A percentile compares a stretch with the other conserved stretches of the same genome.
These are phyloP conservation scores for Pica pica DNA, from an alignment of 2,113 vertebrate genomes.

Conservation along the genomic window DNA sequence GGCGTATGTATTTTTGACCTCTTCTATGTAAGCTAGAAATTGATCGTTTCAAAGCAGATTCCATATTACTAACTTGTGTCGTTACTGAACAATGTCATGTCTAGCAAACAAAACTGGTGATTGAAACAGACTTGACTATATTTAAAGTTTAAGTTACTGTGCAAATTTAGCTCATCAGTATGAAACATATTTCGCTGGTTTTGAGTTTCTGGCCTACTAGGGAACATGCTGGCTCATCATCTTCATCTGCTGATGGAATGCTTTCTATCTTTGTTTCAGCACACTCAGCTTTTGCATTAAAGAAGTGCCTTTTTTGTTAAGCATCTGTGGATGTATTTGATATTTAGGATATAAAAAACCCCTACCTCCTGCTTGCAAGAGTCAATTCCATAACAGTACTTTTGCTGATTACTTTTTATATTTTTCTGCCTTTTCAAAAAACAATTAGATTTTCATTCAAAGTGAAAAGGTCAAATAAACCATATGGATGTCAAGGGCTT, in stretches of 20 bases:
- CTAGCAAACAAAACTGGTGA: background rate
- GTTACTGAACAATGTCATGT: background rate
- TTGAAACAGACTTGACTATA: conserved; percentile 7
- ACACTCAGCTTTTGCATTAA: conserved; percentile 55
- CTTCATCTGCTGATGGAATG: conserved; percentile 53
- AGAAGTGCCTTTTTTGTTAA: conserved; percentile 46
- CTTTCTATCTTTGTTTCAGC: conserved; percentile 59
- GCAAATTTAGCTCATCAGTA: conserved; percentile 33
- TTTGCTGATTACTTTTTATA: background rate
- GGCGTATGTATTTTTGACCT: background rate
- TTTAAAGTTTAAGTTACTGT: conserved; percentile 33
- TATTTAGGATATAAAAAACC: conserved; percentile 30
- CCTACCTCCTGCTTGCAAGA: conserved; percentile 10
- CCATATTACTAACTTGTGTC: background rate
- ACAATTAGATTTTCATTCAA: background rate
- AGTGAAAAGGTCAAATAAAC: conserved; percentile 7
- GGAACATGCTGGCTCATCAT: conserved; percentile 59
- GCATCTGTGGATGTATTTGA: conserved; percentile 49
- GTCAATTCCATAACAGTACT: background rate
- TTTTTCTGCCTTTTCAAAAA: conserved; percentile 6
- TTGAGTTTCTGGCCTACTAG: conserved; percentile 4
- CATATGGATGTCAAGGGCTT: background rate
- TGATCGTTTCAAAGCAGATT: background rate
- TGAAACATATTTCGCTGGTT: conserved; percentile 9
- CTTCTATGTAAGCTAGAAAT: background rate